Base-by-base conservation (phyloP, 2,797 vertebrate species). In the Protonibea diacanthus region DNA sequence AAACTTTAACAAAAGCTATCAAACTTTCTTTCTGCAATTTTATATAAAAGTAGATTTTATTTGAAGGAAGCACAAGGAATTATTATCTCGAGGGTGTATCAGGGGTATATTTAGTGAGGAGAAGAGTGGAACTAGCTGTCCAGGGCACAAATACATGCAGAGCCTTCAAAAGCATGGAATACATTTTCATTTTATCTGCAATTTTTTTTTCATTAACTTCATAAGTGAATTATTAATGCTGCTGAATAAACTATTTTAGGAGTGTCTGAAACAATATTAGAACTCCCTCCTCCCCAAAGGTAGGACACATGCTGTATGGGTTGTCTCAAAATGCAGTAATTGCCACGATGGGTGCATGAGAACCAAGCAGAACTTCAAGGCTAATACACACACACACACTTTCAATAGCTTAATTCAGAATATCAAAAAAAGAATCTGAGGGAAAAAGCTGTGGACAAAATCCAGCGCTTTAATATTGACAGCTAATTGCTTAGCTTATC, bases 201-300 rank as follows among this genome's bases (percentile, higher is more conserved):
- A 21, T 62, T 29, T 59, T 57, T 69, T 62, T 42, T 52, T 51
- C n/a, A 10, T 40, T 18, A 51, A 10, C 15, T 40, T 49, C 10
- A 4, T 48, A 38, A 52, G 58, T 71, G 42, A 61, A 71, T 61
- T 20, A 52, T 52, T 61, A 61, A 40, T 53, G 21, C 2, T 52
- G 63, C 63, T 40, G 63, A 65, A 51, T 27, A 29, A 27, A 63
- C 23, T 25, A 23, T 63, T 63, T 63, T 13, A 23, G 14, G 14
- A 63, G 60, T 6, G 21, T 66, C 27, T 51, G 40, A 38, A n/a
- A 7, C 13, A 38, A 40, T 23, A 40, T 15, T 66, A n/a, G 29
- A 52, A 23, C 29, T 4, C 7, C 33, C 7, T 27, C 25, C 25
- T 27, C 25, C 25, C 25, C 25, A 27, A 23, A 47, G 44, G 42